phyloP scores from a whole-genome alignment of 2,888 invertebrate genomes.

The Siphlonurus alternatus region DNA sequence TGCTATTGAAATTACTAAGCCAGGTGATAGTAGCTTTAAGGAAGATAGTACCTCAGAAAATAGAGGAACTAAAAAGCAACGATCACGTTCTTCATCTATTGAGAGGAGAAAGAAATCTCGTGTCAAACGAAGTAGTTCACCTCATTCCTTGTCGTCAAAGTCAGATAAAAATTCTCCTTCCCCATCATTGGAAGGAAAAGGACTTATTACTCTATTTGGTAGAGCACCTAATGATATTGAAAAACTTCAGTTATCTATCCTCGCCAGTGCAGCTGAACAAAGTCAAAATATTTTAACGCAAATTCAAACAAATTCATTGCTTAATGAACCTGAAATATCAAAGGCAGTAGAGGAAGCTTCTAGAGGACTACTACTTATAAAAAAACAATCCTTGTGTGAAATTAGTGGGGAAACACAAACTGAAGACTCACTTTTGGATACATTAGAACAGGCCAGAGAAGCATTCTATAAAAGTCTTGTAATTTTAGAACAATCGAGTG shows the following conservation, averaged over 20 bases:
- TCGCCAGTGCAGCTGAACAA: not conserved
- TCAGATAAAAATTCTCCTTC: not conserved
- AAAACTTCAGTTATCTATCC: not conserved
- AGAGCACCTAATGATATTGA: not conserved
- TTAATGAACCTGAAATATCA: not conserved
- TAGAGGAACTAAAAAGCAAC: slow-evolving; percentile 26
- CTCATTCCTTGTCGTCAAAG: not conserved
- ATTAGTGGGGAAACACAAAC: not conserved
- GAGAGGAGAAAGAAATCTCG: slow-evolving; percentile 19
- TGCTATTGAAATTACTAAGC: slow-evolving; percentile 8
- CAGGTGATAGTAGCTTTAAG: slow-evolving; percentile 7
- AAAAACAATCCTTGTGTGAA: not conserved
- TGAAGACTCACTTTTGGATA: not conserved
- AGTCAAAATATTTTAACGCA: not conserved
- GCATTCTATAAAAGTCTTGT: not conserved
- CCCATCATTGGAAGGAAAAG: not conserved
- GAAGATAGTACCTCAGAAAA: slow-evolving; percentile 12
- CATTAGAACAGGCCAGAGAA: not conserved
- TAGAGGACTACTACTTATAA: not conserved
- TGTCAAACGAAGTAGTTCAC: not conserved
- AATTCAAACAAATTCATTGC: not conserved
- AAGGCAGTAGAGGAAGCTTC: not conserved
- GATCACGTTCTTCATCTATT: slow-evolving; percentile 13
- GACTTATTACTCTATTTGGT: not conserved
- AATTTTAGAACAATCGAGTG: not conserved